Evolutionary conservation across 2,113 vertebrate species (phyloP).

Genomic region (Chloroceryle aenea): DNA sequence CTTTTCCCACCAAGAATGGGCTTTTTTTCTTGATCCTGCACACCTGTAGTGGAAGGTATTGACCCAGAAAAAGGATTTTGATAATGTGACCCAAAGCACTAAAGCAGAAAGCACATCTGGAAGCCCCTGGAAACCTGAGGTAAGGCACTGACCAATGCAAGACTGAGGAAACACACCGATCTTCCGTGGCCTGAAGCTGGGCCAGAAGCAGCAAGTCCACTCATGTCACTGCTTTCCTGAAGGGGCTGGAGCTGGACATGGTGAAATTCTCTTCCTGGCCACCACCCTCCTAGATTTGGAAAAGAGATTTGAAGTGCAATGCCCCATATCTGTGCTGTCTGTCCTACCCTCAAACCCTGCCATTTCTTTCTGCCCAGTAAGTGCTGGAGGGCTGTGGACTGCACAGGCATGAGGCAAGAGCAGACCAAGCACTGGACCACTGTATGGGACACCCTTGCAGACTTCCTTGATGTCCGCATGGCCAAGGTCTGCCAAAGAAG

Average conservation of each 20-base stretch:
- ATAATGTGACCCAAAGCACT: neutral
- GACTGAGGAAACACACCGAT: neutral
- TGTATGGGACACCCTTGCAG: neutral
- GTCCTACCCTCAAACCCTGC: neutral
- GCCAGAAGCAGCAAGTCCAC: neutral
- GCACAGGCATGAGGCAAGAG: neutral
- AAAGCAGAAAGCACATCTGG: neutral
- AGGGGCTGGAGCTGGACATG: neutral
- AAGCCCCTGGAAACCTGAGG: neutral
- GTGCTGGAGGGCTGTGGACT: neutral
- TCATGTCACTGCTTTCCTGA: neutral
- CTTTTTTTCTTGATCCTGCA: neutral
- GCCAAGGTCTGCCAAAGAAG: neutral
- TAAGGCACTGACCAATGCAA: neutral
- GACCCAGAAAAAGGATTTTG: neutral
- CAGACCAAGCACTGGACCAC: accelerated
- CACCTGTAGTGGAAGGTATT: neutral
- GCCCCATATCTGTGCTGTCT: accelerated
- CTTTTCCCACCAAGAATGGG: neutral
- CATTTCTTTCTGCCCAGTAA: neutral
- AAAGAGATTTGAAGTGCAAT: neutral
- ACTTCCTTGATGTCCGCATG: neutral
- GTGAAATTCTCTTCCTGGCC: neutral
- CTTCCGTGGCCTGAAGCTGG: neutral
- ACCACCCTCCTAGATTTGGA: neutral